phyloP scores from a whole-genome alignment of 92 coral and sea anemone genomes.

The Bergia sp. region DNA sequence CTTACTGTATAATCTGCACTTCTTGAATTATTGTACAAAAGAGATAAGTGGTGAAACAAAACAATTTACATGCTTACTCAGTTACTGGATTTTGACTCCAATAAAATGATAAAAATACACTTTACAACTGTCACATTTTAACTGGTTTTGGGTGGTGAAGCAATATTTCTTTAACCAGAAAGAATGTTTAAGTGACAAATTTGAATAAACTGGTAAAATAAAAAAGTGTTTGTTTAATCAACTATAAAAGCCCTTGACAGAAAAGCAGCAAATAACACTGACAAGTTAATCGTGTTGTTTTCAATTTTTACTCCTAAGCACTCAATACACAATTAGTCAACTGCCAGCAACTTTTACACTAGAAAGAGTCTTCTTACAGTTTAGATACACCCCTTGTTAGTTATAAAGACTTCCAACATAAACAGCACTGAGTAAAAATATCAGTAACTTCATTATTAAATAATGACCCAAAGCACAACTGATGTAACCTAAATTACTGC shows the following conservation, averaged over 20 bases:
- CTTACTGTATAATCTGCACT: too few relatives aligned
- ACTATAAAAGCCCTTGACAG: neutral
- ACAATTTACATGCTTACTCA: too few relatives aligned
- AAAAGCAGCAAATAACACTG: neutral
- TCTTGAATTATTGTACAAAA: too few relatives aligned
- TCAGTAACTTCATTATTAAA: constrained; percentile 31
- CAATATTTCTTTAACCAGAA: too few relatives aligned
- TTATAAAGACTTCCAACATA: neutral
- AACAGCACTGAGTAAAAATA: neutral
- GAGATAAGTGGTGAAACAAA: too few relatives aligned
- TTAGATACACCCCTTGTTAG: neutral
- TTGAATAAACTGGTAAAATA: neutral
- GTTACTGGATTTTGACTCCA: neutral
- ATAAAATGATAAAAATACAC: neutral
- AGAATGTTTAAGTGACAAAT: neutral
- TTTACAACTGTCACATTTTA: too few relatives aligned
- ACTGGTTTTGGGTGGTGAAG: neutral
- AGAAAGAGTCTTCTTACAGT: neutral
- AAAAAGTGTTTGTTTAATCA: too few relatives aligned
- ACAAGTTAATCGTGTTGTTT: neutral
- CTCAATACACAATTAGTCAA: too few relatives aligned
- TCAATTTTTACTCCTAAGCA: too few relatives aligned
- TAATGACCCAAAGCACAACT: constrained; percentile 7
- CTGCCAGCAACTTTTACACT: too few relatives aligned
- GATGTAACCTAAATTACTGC: neutral